Conservation (phyloP, 2,113 vertebrate species). For the Dissostichus mawsoni region DNA sequence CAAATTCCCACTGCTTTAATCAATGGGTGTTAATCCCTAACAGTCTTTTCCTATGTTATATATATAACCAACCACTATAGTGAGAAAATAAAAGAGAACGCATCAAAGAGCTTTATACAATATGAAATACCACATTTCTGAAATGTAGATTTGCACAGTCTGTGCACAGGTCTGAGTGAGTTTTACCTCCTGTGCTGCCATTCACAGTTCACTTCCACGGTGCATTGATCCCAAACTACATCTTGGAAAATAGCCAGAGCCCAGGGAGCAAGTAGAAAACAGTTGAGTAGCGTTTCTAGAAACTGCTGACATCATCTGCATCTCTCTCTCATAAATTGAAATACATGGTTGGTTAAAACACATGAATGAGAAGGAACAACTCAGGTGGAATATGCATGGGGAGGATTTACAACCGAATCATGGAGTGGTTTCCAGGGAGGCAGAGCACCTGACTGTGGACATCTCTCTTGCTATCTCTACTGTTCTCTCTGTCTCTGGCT, state of each 20-base stretch:
- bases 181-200: conserved; percentile 64
- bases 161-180: conserved; percentile 40
- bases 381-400: conserved; percentile 64
- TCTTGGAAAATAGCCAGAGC: conserved; percentile 67
- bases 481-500: conserved; percentile 42
- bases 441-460: conserved; percentile 61
- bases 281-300: conserved; percentile 60
- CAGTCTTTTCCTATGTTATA: neutral
- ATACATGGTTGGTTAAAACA: conserved; percentile 64
- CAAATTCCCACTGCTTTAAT: neutral
- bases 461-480: conserved; percentile 59
- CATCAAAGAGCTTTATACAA: conserved; percentile 25
- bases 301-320: conserved; percentile 72
- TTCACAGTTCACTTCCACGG: conserved; percentile 62
- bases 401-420: conserved; percentile 49
- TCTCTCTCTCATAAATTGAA: conserved; percentile 63
- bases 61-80: conserved; percentile 17
- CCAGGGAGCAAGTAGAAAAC: conserved; percentile 57
- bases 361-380: conserved; percentile 50
- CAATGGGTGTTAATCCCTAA: neutral
- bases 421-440: conserved; percentile 59
- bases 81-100: conserved; percentile 20
- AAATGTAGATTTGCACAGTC: conserved; percentile 49
- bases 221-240: conserved; percentile 67
- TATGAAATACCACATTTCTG: conserved; percentile 41